Percentiles rank a stretch among this genome's conserved stretches.
Conservation (phyloP, 2,797 vertebrate genomes). For the Amazona finschi region DNA sequence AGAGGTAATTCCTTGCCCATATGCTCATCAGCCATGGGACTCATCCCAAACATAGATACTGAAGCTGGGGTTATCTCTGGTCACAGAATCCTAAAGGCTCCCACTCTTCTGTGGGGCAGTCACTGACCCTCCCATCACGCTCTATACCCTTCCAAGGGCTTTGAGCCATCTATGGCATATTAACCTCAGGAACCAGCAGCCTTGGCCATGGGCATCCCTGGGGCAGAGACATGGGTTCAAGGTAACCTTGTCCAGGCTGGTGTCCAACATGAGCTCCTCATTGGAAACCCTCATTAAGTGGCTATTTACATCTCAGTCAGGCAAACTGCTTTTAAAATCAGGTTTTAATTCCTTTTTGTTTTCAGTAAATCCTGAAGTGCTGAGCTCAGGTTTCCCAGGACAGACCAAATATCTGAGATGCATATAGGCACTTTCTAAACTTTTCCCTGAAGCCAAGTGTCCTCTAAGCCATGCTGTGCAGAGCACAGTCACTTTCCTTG, state of each 20-base stretch:
- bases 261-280: neutral
- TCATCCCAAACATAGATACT: neutral
- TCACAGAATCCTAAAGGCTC: neutral
- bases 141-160: no score
- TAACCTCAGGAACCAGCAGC: neutral
- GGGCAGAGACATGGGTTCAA: neutral
- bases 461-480: neutral
- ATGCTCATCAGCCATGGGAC: neutral
- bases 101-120: rapidly evolving
- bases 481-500: neutral
- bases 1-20: neutral
- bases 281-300: neutral
- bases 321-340: neutral
- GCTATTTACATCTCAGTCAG: neutral
- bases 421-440: neutral
- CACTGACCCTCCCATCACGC: neutral
- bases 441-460: neutral
- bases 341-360: neutral
- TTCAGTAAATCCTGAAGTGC: neutral
- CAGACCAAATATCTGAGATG: neutral
- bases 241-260: neutral
- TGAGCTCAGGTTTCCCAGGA: neutral
- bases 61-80: neutral
- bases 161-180: neutral
- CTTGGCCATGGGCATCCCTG: neutral